Percentiles rank a stretch among this genome's conserved stretches.
Evolutionary conservation across 2,888 invertebrate genomes (phyloP).

Genomic region (Acrobasis consociella): DNA sequence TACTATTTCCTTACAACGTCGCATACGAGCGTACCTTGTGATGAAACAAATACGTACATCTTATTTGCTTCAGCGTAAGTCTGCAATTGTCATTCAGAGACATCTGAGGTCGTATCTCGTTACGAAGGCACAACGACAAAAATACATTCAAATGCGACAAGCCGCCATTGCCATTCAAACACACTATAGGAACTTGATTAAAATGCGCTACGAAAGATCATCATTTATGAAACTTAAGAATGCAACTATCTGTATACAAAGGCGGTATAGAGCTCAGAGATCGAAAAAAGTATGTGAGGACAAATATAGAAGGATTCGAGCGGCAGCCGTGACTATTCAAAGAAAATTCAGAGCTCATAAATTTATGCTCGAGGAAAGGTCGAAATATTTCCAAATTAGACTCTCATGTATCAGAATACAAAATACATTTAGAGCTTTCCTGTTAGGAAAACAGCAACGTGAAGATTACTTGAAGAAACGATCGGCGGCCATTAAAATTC

Average conservation of each 20-base stretch:
- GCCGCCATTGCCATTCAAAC: constrained; percentile 52
- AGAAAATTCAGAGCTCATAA: constrained; percentile 60
- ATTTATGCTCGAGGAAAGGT: constrained; percentile 54
- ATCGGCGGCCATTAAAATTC: constrained; percentile 62
- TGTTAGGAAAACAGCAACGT: constrained; percentile 49
- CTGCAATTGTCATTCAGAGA: constrained; percentile 48
- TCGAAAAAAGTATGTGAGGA: constrained; percentile 48
- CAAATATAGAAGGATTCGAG: constrained; percentile 47
- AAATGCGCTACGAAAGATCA: constrained; percentile 49
- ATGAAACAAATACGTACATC: constrained; percentile 48
- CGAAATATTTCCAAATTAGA: constrained; percentile 49
- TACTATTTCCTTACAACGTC: constrained; percentile 71
- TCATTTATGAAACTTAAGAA: constrained; percentile 43
- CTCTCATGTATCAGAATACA: constrained; percentile 62
- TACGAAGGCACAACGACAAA: constrained; percentile 37
- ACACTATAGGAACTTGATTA: constrained; percentile 56
- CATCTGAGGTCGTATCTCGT: constrained; percentile 46
- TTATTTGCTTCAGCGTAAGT: constrained; percentile 47
- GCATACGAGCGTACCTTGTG: constrained; percentile 61
- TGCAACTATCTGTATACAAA: constrained; percentile 44
- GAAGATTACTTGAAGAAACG: constrained; percentile 53
- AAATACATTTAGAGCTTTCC: constrained; percentile 59
- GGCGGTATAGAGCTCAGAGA: constrained; percentile 55
- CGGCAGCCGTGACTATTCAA: constrained; percentile 64
- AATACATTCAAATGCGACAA: constrained; percentile 36